Percentiles rank a stretch among this genome's conserved stretches.
Conservation (phyloP, 2,888 invertebrate species). For the Phrixothrix hirtus region DNA sequence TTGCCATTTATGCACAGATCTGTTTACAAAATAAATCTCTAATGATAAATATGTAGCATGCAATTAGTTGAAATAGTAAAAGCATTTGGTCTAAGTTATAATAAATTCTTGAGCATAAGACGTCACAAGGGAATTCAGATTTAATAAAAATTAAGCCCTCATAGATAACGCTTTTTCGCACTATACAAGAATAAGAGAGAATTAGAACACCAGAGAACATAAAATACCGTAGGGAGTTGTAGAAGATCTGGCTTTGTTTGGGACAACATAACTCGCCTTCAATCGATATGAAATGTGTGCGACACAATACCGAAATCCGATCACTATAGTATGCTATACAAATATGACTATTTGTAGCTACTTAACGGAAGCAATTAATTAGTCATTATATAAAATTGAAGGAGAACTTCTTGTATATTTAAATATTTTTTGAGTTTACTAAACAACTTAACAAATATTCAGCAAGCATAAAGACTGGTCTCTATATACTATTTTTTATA, state of each 20-base stretch:
- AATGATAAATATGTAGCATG: background rate
- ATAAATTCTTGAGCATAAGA: conserved; percentile 27
- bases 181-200: conserved; percentile 29
- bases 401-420: too few relatives aligned
- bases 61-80: background rate
- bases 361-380: too few relatives aligned
- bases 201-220: conserved; percentile 32
- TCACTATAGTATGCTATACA: too few relatives aligned
- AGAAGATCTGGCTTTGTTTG: conserved; percentile 24
- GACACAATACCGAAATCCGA: conserved; percentile 29
- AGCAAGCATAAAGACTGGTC: too few relatives aligned
- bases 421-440: too few relatives aligned
- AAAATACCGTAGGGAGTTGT: conserved; percentile 30
- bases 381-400: too few relatives aligned
- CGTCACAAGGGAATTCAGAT: conserved; percentile 25
- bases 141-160: conserved; percentile 41
- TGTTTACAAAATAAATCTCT: background rate
- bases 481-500: too few relatives aligned
- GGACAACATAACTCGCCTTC: conserved; percentile 22
- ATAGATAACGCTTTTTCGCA: conserved; percentile 35
- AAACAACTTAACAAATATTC: too few relatives aligned
- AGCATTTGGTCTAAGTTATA: conserved; percentile 11
- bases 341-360: too few relatives aligned
- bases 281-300: conserved; percentile 31
- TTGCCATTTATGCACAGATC: background rate